phyloP scores from a whole-genome alignment of 2,797 vertebrate species.

The Champsocephalus gunnari region DNA sequence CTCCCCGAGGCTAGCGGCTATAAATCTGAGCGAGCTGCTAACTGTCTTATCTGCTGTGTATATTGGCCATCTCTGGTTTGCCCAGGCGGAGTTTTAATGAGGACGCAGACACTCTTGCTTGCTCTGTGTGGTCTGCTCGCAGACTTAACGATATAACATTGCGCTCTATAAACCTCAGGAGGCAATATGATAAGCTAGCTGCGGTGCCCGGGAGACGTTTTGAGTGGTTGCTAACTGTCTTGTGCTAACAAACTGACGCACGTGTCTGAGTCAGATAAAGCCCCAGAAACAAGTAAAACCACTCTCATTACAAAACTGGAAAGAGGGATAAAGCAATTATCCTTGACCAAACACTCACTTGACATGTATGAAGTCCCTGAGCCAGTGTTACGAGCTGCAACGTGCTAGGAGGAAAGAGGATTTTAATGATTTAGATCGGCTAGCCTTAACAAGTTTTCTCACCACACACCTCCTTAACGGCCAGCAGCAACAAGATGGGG shows the following conservation, averaged over 20 bases:
- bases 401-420: constrained; percentile 13
- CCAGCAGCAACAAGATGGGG: constrained; percentile 25
- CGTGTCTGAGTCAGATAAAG: constrained; percentile 36
- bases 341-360: neutral
- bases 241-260: constrained; percentile 38
- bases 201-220: constrained; percentile 33
- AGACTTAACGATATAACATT: constrained; percentile 64
- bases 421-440: constrained; percentile 15
- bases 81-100: constrained; percentile 74
- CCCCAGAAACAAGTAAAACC: constrained; percentile 28
- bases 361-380: neutral
- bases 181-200: constrained; percentile 40
- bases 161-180: constrained; percentile 62
- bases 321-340: constrained; percentile 26
- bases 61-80: constrained; percentile 67
- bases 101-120: constrained; percentile 63
- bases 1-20: constrained; percentile 58
- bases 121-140: constrained; percentile 63
- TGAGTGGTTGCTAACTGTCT: constrained; percentile 42
- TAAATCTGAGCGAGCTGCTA: constrained; percentile 72
- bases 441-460: constrained; percentile 32
- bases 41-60: constrained; percentile 73
- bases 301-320: constrained; percentile 26
- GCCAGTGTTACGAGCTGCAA: constrained; percentile 2
- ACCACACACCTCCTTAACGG: constrained; percentile 13